These are phyloP conservation scores for Phaenicophaeus curvirostris DNA, from an alignment of 2,797 vertebrate species.

Conservation along the genomic window DNA sequence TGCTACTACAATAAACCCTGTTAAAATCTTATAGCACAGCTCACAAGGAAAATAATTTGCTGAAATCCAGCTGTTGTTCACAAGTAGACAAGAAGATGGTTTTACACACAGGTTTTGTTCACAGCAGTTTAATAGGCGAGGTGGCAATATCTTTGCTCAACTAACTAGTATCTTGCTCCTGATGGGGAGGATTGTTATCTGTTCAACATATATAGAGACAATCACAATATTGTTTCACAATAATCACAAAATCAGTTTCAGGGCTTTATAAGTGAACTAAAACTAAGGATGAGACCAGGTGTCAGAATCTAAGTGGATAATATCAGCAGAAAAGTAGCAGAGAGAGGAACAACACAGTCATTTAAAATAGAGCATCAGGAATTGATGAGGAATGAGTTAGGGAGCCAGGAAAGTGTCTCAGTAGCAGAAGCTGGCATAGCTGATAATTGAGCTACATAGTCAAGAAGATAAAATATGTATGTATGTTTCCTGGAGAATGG, in stretches of 20 bases:
- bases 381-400: constrained; percentile 24
- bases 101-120: not conserved
- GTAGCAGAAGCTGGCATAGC: constrained; percentile 8
- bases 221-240: not conserved
- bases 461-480: constrained; percentile 53
- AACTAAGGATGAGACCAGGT: not conserved
- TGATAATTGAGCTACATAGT: constrained; percentile 23
- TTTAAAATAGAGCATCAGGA: constrained; percentile 16
- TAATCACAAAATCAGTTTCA: not conserved
- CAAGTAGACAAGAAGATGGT: not conserved
- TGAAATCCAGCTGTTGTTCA: not conserved
- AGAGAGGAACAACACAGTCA: not conserved
- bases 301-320: not conserved
- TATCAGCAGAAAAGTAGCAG: not conserved
- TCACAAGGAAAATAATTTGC: not conserved
- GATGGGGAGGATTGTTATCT: not conserved
- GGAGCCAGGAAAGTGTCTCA: constrained; percentile 59
- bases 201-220: not conserved
- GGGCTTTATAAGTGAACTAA: not conserved
- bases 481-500: constrained; percentile 52
- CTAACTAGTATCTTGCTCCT: not conserved
- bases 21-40: not conserved
- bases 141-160: not conserved
- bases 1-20: not conserved
- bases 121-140: not conserved